Percentiles rank a stretch among this genome's conserved stretches.
Evolutionary conservation across 2,888 invertebrate species (phyloP).

Genomic region (Isoperla grammatica): DNA sequence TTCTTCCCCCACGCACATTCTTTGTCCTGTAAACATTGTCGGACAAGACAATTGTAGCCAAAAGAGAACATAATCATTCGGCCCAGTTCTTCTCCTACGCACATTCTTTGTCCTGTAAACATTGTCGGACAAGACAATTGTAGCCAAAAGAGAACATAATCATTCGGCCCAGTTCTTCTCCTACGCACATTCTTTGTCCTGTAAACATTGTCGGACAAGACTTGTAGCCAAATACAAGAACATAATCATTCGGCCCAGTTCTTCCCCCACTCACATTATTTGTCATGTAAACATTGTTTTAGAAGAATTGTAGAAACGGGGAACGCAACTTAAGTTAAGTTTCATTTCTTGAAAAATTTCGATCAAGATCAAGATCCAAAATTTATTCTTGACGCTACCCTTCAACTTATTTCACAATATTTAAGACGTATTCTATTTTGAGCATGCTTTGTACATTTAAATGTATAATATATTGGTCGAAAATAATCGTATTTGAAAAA

Average conservation of each 20-base stretch:
- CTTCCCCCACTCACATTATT: constrained; percentile 80
- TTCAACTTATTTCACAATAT: too few relatives aligned
- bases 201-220: constrained; percentile 11
- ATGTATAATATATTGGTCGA: too few relatives aligned
- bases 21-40: constrained; percentile 55
- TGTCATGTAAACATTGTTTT: constrained; percentile 53
- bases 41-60: too few relatives aligned
- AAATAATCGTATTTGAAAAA: too few relatives aligned
- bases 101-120: constrained; percentile 69
- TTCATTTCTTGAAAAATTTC: too few relatives aligned
- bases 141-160: constrained; percentile 56
- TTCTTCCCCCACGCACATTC: constrained; percentile 82
- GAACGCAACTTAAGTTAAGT: background rate
- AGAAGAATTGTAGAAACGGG: too few relatives aligned
- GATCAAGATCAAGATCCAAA: too few relatives aligned
- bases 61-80: constrained; percentile 63
- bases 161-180: constrained; percentile 77
- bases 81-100: constrained; percentile 78
- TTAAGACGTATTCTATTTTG: too few relatives aligned
- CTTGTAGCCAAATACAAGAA: constrained; percentile 59
- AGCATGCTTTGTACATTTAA: too few relatives aligned
- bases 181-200: constrained; percentile 82
- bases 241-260: constrained; percentile 67
- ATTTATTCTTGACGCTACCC: too few relatives aligned
- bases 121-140: too few relatives aligned